Evolutionary conservation across 2,797 vertebrate species (phyloP).

Genomic region (Siniperca obscura): DNA sequence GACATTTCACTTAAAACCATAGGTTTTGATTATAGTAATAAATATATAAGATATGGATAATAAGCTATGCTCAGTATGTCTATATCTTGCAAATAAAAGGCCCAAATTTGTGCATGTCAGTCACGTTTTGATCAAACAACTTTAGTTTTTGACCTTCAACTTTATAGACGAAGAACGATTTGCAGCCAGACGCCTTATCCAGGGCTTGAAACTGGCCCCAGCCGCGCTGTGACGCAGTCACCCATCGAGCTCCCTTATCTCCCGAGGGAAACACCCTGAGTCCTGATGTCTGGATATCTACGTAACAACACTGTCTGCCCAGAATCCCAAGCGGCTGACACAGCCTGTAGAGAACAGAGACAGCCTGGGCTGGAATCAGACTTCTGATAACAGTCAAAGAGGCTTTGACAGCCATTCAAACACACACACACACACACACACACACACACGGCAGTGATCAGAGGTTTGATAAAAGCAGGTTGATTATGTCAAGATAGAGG

Average conservation of each 20-base stretch:
- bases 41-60: not conserved
- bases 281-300: conserved; percentile 66
- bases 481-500: conserved; percentile 26
- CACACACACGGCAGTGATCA: conserved; percentile 26
- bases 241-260: conserved; percentile 65
- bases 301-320: conserved; percentile 54
- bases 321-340: conserved; percentile 56
- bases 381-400: conserved; percentile 57
- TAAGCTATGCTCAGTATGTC: not conserved
- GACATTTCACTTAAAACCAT: too few species aligned
- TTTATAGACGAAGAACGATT: conserved; percentile 50
- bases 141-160: conserved; percentile 66
- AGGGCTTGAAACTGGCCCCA: conserved; percentile 34
- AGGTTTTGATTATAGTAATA: not conserved
- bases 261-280: conserved; percentile 61
- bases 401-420: conserved; percentile 32
- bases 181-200: conserved; percentile 45
- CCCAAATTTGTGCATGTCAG: conserved; percentile 9
- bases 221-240: conserved; percentile 55
- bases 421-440: conserved; percentile 18
- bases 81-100: conserved; percentile 2
- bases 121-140: conserved; percentile 44
- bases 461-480: conserved; percentile 33
- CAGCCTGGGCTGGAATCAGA: conserved; percentile 45
- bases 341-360: conserved; percentile 53